Percentiles rank a stretch among this genome's conserved stretches.
These are phyloP conservation scores for Allacma fusca DNA, from an alignment of 2,888 invertebrate genomes.

Conservation along the genomic window DNA sequence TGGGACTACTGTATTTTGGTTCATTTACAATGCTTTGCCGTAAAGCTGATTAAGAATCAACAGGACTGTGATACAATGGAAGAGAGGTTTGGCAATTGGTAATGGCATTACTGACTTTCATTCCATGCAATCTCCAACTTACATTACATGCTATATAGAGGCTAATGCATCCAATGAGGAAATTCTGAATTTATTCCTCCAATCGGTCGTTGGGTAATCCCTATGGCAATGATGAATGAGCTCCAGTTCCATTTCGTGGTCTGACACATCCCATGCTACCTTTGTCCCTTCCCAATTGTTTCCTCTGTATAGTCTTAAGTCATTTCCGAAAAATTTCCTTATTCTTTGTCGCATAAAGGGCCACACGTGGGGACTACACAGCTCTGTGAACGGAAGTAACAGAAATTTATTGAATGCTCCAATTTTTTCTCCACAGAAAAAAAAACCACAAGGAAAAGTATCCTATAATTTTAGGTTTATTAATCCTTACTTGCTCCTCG, in stretches of 20 bases:
- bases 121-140: background rate
- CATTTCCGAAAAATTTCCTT: conserved; percentile 4
- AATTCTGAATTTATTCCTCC: background rate
- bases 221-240: background rate
- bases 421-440: too few relatives aligned
- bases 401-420: too few relatives aligned
- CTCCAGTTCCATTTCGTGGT: conserved; percentile 9
- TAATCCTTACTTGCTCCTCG: too few relatives aligned
- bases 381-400: too few relatives aligned
- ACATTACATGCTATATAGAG: too few relatives aligned
- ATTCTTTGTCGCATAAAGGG: too few relatives aligned
- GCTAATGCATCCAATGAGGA: too few relatives aligned
- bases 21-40: too few relatives aligned
- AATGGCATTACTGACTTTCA: conserved; percentile 12
- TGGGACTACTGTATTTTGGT: too few relatives aligned
- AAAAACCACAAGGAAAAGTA: too few relatives aligned
- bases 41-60: background rate
- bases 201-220: background rate
- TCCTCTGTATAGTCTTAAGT: background rate
- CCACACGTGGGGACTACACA: too few relatives aligned
- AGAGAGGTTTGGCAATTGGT: conserved; percentile 1
- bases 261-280: background rate
- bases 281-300: background rate
- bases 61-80: background rate
- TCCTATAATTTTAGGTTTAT: too few relatives aligned